Base-by-base conservation (phyloP, 2,797 vertebrate genomes). In the Argyrosomus regius region DNA sequence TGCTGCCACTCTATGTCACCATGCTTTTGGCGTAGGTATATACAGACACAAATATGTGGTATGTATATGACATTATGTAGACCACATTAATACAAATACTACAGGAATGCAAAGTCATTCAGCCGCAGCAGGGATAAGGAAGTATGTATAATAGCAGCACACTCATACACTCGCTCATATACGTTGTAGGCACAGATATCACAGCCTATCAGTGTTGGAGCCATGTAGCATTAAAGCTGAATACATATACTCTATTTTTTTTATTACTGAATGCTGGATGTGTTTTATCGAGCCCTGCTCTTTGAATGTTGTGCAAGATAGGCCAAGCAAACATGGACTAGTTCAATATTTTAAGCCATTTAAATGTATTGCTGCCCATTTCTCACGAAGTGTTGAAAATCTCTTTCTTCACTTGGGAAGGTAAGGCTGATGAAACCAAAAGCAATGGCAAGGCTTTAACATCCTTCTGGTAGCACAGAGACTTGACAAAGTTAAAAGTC, bases 401-500 rank as follows among this genome's bases (percentile, higher is more conserved):
- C 14, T 52, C 41, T 79, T 31, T 68, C 46, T 79, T 86, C 43
- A 24, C 53, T 59, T 24, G 2, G 0, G 45, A 82, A 81, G 81
- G 75, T 64, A 59, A 48, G 43, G 52, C 66, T 87, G 85, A 86
- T 87, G 87, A 89, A 90, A 85, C 82, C 72, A 57, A 56, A 14
- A 12, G 84, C 60, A 88, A 87, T 56, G 45, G 41, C 16, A 49
- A 78, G 7, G 17, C 61, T 41, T 61, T 64, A 53, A 61, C 70
- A 77, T 58, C 35, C 26, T 50, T 14, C 48, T 57, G 28, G 45
- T 58, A 17, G 49, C 24, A 60, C 22, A 35, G 39, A 31, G 52
- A 63, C 20, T 72, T 67, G 5, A 35, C 50, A 72, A 65, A 84
- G 56, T 82, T 75, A 53, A 28, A 49, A 48, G n/a, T 64, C 45